These are phyloP conservation scores for Pseudoips prasinana DNA, from an alignment of 2,888 invertebrate genomes.

Conservation along the genomic window DNA sequence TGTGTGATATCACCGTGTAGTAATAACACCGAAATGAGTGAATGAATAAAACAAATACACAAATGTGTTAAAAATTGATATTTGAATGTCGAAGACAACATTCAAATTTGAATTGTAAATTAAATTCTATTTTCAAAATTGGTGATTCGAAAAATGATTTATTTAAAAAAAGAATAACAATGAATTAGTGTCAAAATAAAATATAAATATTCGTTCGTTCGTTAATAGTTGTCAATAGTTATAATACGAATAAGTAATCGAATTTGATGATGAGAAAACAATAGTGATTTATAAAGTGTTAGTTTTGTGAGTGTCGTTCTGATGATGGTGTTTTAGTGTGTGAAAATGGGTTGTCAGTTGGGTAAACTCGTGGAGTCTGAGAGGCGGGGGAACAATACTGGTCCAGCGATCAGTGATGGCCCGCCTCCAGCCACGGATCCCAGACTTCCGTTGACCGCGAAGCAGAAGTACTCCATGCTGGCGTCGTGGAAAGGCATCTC, in stretches of 20 bases:
- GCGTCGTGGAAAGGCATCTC: conserved; percentile 96
- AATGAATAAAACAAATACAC: not conserved
- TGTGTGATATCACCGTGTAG: conserved; percentile 12
- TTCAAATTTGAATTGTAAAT: no score
- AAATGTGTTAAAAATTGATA: no score
- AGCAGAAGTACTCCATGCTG: conserved; percentile 93
- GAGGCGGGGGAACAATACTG: conserved; percentile 68
- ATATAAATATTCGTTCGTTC: no score
- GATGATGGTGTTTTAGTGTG: conserved; percentile 29
- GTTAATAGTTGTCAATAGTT: conserved; percentile 4
- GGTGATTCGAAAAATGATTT: not conserved
- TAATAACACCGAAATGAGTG: conserved; percentile 5
- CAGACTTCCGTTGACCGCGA: conserved; percentile 90
- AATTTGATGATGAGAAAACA: conserved; percentile 14
- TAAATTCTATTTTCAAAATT: not conserved
- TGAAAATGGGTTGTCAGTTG: conserved; percentile 88
- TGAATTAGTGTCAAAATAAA: conserved; percentile 7
- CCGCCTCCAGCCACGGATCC: conserved; percentile 89
- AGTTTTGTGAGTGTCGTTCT: conserved; percentile 16
- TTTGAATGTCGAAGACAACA: no score
- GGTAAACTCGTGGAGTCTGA: conserved; percentile 86
- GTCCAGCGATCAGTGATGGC: conserved; percentile 70
- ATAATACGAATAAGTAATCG: conserved; percentile 1
- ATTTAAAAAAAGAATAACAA: conserved; percentile 7
- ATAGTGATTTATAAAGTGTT: conserved; percentile 5